Conservation (phyloP, 2,888 invertebrate species). For the Bombyx huttoni region DNA sequence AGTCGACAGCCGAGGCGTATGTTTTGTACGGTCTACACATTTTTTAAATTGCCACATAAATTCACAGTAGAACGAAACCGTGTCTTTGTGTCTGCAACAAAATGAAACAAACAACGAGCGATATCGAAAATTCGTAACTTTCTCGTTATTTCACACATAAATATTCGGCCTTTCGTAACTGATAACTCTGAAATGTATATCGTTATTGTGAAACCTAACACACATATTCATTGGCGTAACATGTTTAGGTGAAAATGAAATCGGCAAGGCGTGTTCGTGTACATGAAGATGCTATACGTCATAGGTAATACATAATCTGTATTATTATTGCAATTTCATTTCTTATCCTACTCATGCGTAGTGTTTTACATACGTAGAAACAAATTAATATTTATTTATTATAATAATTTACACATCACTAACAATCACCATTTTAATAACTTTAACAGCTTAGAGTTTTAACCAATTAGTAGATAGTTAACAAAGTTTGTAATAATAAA, state of each 20-base stretch:
- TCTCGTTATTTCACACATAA: not conserved
- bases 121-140: constrained; percentile 4
- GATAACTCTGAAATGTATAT: constrained; percentile 1
- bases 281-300: constrained; percentile 69
- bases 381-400: constrained; percentile 2
- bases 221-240: constrained; percentile 54
- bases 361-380: constrained; percentile 30
- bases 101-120: constrained; percentile 10
- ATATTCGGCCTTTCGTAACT: not conserved
- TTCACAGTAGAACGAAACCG: constrained; percentile 2
- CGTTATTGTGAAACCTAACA: constrained; percentile 2
- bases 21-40: not conserved
- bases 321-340: constrained; percentile 34
- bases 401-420: not conserved
- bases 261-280: constrained; percentile 68
- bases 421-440: not conserved
- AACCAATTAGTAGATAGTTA: not conserved
- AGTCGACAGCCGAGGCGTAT: not conserved
- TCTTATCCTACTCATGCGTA: constrained; percentile 31
- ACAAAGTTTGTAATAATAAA: not conserved
- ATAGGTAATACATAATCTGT: constrained; percentile 51
- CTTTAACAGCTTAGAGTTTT: not conserved
- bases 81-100: constrained; percentile 10
- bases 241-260: constrained; percentile 72
- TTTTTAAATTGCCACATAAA: not conserved